These are phyloP conservation scores for Mustela erminea DNA, from an alignment of 2,797 vertebrate genomes.

Conservation along the genomic window DNA sequence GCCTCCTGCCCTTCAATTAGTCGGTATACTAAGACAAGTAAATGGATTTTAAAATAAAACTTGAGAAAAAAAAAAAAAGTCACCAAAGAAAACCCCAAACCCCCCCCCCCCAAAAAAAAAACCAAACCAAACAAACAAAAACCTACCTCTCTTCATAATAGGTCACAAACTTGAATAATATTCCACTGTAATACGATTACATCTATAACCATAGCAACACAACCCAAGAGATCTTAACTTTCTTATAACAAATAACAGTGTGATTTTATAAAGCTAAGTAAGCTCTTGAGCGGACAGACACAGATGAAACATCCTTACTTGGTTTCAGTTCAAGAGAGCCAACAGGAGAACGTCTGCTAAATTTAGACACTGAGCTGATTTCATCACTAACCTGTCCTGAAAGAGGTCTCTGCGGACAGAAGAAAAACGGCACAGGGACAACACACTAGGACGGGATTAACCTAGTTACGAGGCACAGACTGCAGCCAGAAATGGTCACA, in stretches of 20 bases:
- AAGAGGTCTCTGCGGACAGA: constrained; percentile 67
- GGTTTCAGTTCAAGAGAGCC: constrained; percentile 74
- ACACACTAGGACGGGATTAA: constrained; percentile 44
- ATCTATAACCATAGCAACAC: constrained; percentile 6
- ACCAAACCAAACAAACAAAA: not conserved
- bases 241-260: constrained; percentile 35
- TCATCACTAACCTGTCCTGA: constrained; percentile 85
- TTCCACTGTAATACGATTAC: not conserved
- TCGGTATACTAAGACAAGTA: not conserved
- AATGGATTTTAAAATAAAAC: constrained; percentile 64
- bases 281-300: constrained; percentile 66
- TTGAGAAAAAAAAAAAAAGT: not conserved
- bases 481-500: constrained; percentile 45
- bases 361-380: constrained; percentile 84
- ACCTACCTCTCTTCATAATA: not conserved
- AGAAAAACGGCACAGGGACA: constrained; percentile 76
- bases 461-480: constrained; percentile 85
- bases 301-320: constrained; percentile 69
- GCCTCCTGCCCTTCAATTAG: not conserved
- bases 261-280: constrained; percentile 64
- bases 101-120: too few species aligned
- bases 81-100: not conserved
- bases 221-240: constrained; percentile 29
- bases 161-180: not conserved
- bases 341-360: constrained; percentile 79